phyloP scores from a whole-genome alignment of 2,113 vertebrate species.

The Zosterops hypoxanthus region DNA sequence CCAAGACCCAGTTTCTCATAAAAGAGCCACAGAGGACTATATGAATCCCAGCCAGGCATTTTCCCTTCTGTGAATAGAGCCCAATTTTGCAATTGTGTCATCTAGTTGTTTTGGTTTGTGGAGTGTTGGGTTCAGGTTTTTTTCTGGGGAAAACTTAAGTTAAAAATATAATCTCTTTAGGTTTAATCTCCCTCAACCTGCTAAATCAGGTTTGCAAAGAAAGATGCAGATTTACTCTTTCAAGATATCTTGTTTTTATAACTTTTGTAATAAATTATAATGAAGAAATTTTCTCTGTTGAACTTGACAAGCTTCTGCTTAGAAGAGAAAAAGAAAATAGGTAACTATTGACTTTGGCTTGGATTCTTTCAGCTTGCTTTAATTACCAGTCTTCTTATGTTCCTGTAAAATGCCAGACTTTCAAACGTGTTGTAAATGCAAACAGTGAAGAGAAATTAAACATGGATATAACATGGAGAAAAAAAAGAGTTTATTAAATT shows the following conservation, averaged over 20 bases:
- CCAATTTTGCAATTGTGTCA: neutral
- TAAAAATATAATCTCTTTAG: neutral
- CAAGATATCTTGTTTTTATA: neutral
- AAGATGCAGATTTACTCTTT: neutral
- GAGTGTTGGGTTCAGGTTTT: neutral
- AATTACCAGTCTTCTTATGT: conserved; percentile 23
- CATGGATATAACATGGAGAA: neutral
- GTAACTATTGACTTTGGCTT: conserved; percentile 23
- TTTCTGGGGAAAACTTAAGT: neutral
- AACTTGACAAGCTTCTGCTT: neutral
- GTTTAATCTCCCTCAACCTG: neutral
- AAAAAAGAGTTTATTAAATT: neutral
- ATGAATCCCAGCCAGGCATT: neutral
- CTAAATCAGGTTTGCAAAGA: neutral
- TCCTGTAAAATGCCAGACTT: conserved; percentile 24
- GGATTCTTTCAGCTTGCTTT: neutral
- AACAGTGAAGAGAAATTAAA: conserved; percentile 19
- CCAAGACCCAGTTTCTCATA: neutral
- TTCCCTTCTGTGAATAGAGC: neutral
- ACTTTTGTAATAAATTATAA: conserved; percentile 4
- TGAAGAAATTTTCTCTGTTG: conserved; percentile 15
- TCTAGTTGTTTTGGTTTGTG: neutral
- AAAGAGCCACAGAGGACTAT: neutral
- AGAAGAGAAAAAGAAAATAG: neutral
- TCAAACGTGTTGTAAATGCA: neutral